Evolutionary conservation across 2,113 vertebrate genomes (phyloP).

Genomic region (Eptesicus fuscus): DNA sequence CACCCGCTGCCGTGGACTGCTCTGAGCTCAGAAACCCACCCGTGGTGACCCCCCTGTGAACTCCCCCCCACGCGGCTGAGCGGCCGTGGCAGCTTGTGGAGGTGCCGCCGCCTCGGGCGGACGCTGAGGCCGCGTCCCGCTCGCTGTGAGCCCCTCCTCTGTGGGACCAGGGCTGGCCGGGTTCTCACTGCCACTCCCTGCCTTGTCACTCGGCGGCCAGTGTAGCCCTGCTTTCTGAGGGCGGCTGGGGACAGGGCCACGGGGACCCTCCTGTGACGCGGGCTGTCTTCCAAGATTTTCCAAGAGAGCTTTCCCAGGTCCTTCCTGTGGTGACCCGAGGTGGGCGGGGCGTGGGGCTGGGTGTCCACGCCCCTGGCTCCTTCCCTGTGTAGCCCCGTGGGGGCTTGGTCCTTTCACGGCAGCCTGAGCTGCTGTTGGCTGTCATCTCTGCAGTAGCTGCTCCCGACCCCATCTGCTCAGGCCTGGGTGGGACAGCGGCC

Average conservation of each 20-base stretch:
- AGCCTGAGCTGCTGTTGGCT: neutral
- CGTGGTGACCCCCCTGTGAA: neutral
- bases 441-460: neutral
- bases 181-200: neutral
- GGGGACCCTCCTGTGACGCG: neutral
- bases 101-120: conserved; percentile 30
- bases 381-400: neutral
- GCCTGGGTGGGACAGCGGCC: neutral
- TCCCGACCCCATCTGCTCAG: accelerated
- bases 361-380: neutral
- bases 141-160: neutral
- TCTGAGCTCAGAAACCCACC: neutral
- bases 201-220: neutral
- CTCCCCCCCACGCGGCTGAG: accelerated
- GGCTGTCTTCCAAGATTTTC: neutral
- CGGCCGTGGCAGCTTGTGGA: conserved; percentile 50
- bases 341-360: neutral
- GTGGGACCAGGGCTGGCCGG: neutral
- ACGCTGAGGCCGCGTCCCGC: neutral
- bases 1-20: neutral
- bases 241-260: neutral
- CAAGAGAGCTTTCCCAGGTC: neutral
- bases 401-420: neutral
- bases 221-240: neutral
- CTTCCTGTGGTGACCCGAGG: neutral